These are phyloP conservation scores for Microctenopoma lineatum DNA, from an alignment of 2,797 vertebrate species.

Conservation along the genomic window DNA sequence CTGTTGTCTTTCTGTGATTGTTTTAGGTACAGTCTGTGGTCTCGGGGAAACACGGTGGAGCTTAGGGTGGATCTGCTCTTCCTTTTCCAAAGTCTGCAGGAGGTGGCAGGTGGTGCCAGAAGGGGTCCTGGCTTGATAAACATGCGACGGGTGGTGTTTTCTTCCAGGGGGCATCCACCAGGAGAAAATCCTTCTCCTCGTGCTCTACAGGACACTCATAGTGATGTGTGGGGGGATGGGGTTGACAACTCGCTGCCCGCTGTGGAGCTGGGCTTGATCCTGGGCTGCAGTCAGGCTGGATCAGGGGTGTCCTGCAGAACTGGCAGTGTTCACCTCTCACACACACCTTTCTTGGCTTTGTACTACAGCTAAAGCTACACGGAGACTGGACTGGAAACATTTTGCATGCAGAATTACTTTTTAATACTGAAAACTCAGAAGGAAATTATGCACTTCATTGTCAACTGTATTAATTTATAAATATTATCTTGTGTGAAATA, in stretches of 20 bases:
- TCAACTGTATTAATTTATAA: constrained; percentile 83
- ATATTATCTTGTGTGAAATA: constrained; percentile 66
- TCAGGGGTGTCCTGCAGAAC: constrained; percentile 66
- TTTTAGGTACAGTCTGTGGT: constrained; percentile 74
- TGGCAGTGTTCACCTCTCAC: constrained; percentile 72
- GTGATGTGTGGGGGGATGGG: constrained; percentile 55
- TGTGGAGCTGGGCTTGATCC: constrained; percentile 75
- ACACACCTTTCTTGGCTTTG: constrained; percentile 83
- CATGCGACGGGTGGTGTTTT: constrained; percentile 55
- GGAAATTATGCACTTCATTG: constrained; percentile 79
- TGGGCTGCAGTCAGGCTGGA: constrained; percentile 77
- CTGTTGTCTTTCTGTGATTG: neutral
- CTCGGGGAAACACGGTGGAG: constrained; percentile 67
- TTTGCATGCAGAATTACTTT: constrained; percentile 4
- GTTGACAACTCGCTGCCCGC: neutral
- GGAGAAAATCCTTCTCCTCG: constrained; percentile 25
- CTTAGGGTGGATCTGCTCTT: constrained; percentile 82
- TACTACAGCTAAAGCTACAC: constrained; percentile 72
- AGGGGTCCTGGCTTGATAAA: constrained; percentile 60
- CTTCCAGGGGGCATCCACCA: constrained; percentile 36
- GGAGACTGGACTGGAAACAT: constrained; percentile 17
- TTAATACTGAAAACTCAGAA: constrained; percentile 24
- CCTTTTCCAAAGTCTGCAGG: constrained; percentile 80
- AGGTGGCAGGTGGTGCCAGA: constrained; percentile 50
- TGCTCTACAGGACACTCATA: constrained; percentile 58